Percentiles rank a stretch among this genome's conserved stretches.
Conservation (phyloP, 2,113 vertebrate species). For the Bubo scandiacus region DNA sequence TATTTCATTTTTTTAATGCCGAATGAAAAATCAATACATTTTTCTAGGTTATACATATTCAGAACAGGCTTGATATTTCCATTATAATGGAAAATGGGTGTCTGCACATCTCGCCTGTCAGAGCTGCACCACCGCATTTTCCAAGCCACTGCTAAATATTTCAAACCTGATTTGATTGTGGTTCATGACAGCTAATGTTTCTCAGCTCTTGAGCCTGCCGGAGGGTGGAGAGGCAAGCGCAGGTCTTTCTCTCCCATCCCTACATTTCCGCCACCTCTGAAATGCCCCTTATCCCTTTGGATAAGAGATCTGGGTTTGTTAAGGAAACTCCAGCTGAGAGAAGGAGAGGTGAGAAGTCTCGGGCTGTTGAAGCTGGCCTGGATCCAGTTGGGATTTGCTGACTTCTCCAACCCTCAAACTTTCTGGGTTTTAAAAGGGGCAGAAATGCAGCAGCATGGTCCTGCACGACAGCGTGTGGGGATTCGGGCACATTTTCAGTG, state of each 20-base stretch:
- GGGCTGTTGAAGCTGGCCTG: neutral
- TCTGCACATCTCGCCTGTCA: conserved; percentile 91
- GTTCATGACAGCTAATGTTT: conserved; percentile 90
- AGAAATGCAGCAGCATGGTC: neutral
- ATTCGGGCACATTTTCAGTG: neutral
- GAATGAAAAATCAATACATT: conserved; percentile 99
- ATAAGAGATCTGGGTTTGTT: conserved; percentile 25
- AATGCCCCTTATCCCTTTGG: conserved; percentile 43
- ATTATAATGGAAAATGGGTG: conserved; percentile 90
- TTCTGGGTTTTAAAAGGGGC: neutral
- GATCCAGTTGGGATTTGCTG: neutral
- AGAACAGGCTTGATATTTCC: conserved; percentile 89
- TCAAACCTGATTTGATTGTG: conserved; percentile 97
- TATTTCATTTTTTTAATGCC: conserved; percentile 90
- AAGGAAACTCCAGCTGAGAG: conserved; percentile 22
- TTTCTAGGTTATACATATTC: conserved; percentile 98
- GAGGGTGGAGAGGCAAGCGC: conserved; percentile 57
- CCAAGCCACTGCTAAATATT: conserved; percentile 99
- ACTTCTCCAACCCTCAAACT: neutral
- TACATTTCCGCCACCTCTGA: conserved; percentile 20
- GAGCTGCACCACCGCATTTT: conserved; percentile 92
- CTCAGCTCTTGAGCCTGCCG: conserved; percentile 75
- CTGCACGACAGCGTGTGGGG: neutral
- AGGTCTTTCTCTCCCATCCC: conserved; percentile 46
- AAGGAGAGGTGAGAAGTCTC: neutral